Evolutionary conservation across 2,888 invertebrate genomes (phyloP), one percentile per base, ranked within the genome.

Genomic region (Camptogramma bilineatum): DNA sequence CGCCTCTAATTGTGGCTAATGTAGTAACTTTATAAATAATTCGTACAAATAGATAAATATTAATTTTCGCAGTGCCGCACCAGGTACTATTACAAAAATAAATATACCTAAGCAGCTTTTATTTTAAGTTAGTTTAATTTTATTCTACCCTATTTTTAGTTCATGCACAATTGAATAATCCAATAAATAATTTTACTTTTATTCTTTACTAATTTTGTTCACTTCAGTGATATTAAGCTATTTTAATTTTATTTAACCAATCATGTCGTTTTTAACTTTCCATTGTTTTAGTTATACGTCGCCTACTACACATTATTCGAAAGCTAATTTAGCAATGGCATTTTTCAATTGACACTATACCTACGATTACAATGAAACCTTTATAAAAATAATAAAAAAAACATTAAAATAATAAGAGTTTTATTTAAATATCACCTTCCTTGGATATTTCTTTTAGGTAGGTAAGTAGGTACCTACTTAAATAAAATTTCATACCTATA

Each of bases 301-400:
- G 87, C 92, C 91, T 91, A 86, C 92, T 92, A 92, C 93, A 93
- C 93, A 92, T 91, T 88, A 87, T 86, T 81, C 81, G 80, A 77
- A 86, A 86, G 85, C 86, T 88, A 84, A 81, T 85, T 81, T 84
- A 86, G 85, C 86, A 80, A 86, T 87, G 82, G 60, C 86, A 88
- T 88, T 84, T 31, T 88, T 86, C 82, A 89, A 90, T 88, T 88
- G 87, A 91, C 90, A 91, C 89, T 89, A 88, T 88, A 90, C 88
- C 87, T 91, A 90, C 85, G 82, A 86, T 88, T 86, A 90, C 88
- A 87, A 88, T 90, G 85, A 91, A 92, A 89, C 86, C 83, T 90
- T 91, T 91, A 90, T 90, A 87, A 90, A 90, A 90, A 86, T 85
- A 88, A 89, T 62, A 68, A 86, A 88, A 83, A 76, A 83, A 76